Evolutionary conservation across 2,888 invertebrate species (phyloP).

Genomic region (Drosophila neotestacea): DNA sequence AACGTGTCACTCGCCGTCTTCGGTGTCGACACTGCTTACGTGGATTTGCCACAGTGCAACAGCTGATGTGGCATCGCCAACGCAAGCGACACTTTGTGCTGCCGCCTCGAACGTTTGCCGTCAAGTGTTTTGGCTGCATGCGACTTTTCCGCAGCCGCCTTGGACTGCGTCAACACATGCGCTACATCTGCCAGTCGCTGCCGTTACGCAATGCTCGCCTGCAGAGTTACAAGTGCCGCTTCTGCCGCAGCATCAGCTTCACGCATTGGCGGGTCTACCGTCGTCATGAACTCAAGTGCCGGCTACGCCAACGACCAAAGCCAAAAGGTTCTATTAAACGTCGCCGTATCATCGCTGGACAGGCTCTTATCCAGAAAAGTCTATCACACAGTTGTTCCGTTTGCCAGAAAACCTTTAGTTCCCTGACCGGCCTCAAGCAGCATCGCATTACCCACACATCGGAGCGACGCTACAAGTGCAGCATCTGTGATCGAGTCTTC

Average conservation of each 20-base stretch:
- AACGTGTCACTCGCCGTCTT: slow-evolving; percentile 18
- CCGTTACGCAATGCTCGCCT: slow-evolving; percentile 64
- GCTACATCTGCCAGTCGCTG: slow-evolving; percentile 80
- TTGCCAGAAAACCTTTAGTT: slow-evolving; percentile 65
- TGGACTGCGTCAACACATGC: slow-evolving; percentile 82
- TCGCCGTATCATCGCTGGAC: neutral
- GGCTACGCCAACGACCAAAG: slow-evolving; percentile 8
- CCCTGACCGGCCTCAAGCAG: slow-evolving; percentile 78
- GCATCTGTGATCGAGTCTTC: slow-evolving; percentile 82
- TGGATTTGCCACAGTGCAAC: slow-evolving; percentile 43
- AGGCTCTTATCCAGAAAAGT: slow-evolving; percentile 1
- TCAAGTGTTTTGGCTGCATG: slow-evolving; percentile 76
- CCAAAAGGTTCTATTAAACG: neutral
- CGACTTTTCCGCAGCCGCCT: slow-evolving; percentile 78
- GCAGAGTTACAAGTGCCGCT: slow-evolving; percentile 77
- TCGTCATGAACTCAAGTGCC: slow-evolving; percentile 78
- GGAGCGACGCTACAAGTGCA: slow-evolving; percentile 81
- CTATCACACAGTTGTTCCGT: slow-evolving; percentile 53
- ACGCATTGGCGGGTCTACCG: slow-evolving; percentile 81
- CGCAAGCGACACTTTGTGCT: slow-evolving; percentile 50
- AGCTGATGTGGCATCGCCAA: slow-evolving; percentile 68
- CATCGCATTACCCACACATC: slow-evolving; percentile 84
- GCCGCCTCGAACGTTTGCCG: slow-evolving; percentile 46
- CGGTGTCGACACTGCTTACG: slow-evolving; percentile 50
- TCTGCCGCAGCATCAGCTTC: slow-evolving; percentile 75